These are phyloP conservation scores for Stenodema calcarata DNA, from an alignment of 2,888 invertebrate genomes.

Conservation along the genomic window DNA sequence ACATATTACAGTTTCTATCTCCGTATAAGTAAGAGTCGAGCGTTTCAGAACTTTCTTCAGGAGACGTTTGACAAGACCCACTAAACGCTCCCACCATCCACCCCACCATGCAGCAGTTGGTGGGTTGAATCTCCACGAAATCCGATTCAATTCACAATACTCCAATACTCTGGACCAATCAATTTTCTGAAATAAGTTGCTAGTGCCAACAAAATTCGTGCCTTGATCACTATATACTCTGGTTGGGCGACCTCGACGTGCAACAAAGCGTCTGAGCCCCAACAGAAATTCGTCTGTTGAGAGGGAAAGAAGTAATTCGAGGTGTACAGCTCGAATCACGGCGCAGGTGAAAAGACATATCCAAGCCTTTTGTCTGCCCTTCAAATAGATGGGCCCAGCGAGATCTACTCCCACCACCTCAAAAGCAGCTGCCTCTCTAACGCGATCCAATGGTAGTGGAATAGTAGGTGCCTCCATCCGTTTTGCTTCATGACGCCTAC, in stretches of 20 bases:
- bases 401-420: conserved; percentile 3
- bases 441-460: conserved; percentile 44
- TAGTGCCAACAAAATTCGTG: conserved; percentile 57
- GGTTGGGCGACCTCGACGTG: conserved; percentile 55
- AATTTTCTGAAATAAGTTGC: conserved; percentile 63
- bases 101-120: conserved; percentile 61
- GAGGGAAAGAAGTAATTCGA: conserved; percentile 60
- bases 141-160: conserved; percentile 56
- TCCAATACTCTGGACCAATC: conserved; percentile 59
- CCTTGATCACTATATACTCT: conserved; percentile 59
- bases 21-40: not conserved
- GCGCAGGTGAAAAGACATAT: conserved; percentile 58
- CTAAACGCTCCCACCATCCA: conserved; percentile 63
- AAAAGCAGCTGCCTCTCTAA: conserved; percentile 45
- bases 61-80: conserved; percentile 56
- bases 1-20: not conserved
- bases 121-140: conserved; percentile 60
- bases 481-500: conserved; percentile 20
- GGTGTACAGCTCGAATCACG: not conserved
- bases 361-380: conserved; percentile 58
- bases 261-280: conserved; percentile 59
- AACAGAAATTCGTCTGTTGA: conserved; percentile 59
- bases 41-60: not conserved
- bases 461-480: not conserved
- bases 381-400: conserved; percentile 59